Percentiles rank a stretch among this genome's conserved stretches.
Conservation (phyloP, 2,797 vertebrate genomes). For the Petrocephalus schoutedeni region DNA sequence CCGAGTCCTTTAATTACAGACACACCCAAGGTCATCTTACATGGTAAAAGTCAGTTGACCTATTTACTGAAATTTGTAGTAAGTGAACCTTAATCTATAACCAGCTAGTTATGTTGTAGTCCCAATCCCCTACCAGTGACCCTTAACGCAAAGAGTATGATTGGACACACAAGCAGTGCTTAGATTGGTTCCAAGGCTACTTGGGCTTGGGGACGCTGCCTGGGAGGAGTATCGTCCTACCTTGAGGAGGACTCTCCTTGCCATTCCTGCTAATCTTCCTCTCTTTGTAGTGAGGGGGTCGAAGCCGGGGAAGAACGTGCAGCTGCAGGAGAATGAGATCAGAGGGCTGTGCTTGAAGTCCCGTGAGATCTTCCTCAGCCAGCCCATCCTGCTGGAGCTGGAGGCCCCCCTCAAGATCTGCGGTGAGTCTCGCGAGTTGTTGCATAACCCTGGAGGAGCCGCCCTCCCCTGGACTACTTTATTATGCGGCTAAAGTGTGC, state of each 20-base stretch:
- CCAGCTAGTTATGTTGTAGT: background rate
- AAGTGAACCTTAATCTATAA: background rate
- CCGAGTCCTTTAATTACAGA: background rate
- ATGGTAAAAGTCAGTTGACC: slow-evolving; percentile 5
- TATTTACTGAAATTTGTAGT: slow-evolving; percentile 1
- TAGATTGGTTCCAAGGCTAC: background rate
- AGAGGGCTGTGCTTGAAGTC: slow-evolving; percentile 94
- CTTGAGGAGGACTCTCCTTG: background rate
- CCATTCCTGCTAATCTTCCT: background rate
- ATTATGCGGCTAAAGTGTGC: background rate
- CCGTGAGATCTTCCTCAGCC: slow-evolving; percentile 94
- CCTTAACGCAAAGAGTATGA: background rate
- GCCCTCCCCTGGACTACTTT: background rate
- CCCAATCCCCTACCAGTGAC: background rate
- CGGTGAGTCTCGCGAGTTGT: slow-evolving; percentile 63
- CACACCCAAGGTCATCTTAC: background rate
- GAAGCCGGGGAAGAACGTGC: slow-evolving; percentile 27
- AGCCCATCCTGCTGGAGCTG: slow-evolving; percentile 94
- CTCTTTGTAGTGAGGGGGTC: slow-evolving; percentile 22
- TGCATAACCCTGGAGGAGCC: background rate
- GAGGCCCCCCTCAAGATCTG: slow-evolving; percentile 97
- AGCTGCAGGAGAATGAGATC: slow-evolving; percentile 64
- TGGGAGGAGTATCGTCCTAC: background rate
- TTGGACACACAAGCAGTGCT: background rate
- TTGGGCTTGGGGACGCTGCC: background rate